Conservation (phyloP, 2,888 invertebrate genomes). For the Fragum sueziense region DNA sequence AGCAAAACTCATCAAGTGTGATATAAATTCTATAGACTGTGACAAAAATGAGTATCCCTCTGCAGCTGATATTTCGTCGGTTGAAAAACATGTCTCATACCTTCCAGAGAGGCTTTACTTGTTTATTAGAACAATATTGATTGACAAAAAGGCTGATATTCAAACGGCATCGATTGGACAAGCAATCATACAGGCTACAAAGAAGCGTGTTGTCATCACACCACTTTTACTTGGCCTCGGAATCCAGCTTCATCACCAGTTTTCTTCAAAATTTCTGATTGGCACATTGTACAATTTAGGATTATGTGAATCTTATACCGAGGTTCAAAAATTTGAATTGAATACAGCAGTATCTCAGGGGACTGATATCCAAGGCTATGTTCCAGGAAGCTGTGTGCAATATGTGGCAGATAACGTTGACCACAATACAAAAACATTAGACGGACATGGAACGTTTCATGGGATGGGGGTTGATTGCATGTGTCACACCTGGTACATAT, state of each 20-base stretch:
- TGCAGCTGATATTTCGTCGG: no score
- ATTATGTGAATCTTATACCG: conserved; percentile 57
- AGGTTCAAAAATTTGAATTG: conserved; percentile 23
- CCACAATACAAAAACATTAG: conserved; percentile 23
- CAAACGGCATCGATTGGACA: no score
- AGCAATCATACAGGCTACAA: no score
- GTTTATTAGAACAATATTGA: no score
- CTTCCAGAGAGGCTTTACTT: no score
- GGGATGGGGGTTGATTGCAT: conserved; percentile 32
- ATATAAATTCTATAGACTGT: no score
- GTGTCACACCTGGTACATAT: background rate
- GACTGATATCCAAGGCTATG: background rate
- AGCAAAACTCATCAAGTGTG: no score
- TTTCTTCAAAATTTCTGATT: conserved; percentile 61
- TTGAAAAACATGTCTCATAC: no score
- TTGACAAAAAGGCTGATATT: no score
- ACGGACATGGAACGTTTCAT: conserved; percentile 31
- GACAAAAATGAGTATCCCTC: no score
- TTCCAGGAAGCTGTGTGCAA: background rate
- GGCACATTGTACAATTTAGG: conserved; percentile 62
- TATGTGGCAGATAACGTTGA: conserved; percentile 35
- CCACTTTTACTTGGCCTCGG: conserved; percentile 46
- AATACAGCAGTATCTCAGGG: background rate
- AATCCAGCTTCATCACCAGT: conserved; percentile 65
- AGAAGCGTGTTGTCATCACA: no score